phyloP scores from a whole-genome alignment of 2,888 invertebrate species.

The Troglohyphantes excavatus region DNA sequence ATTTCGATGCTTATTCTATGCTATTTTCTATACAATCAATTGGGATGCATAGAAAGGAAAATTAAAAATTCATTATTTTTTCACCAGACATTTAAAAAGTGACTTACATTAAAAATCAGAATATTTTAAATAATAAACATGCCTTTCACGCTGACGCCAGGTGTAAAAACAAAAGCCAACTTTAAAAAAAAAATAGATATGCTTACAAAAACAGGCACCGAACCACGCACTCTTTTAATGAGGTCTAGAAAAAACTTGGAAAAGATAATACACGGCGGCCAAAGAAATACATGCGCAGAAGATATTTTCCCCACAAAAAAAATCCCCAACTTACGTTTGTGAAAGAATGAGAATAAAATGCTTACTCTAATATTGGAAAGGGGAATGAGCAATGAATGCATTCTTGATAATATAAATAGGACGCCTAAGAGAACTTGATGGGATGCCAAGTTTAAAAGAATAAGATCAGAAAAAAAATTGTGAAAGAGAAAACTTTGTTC shows the following conservation, averaged over 20 bases:
- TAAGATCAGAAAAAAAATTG: conserved; percentile 54
- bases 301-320: background rate
- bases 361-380: conserved; percentile 76
- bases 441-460: conserved; percentile 60
- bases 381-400: conserved; percentile 70
- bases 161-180: background rate
- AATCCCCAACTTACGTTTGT: conserved; percentile 27
- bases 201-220: too few species aligned
- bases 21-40: too few species aligned
- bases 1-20: too few species aligned
- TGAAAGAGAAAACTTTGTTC: conserved; percentile 59
- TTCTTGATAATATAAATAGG: conserved; percentile 77
- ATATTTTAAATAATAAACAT: too few species aligned
- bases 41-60: too few species aligned
- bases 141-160: conserved; percentile 7
- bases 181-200: background rate
- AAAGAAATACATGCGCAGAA: conserved; percentile 8
- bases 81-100: too few species aligned
- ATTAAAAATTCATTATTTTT: too few species aligned
- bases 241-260: conserved; percentile 26
- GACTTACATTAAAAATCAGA: too few species aligned
- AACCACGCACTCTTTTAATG: conserved; percentile 13
- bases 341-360: conserved; percentile 65
- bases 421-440: conserved; percentile 74
- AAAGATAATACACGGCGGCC: conserved; percentile 8